Evolutionary conservation across 1,140 invertebrate genomes (phyloP), one percentile per base, ranked within the genome.

Genomic region (Sitobion miscanthi): DNA sequence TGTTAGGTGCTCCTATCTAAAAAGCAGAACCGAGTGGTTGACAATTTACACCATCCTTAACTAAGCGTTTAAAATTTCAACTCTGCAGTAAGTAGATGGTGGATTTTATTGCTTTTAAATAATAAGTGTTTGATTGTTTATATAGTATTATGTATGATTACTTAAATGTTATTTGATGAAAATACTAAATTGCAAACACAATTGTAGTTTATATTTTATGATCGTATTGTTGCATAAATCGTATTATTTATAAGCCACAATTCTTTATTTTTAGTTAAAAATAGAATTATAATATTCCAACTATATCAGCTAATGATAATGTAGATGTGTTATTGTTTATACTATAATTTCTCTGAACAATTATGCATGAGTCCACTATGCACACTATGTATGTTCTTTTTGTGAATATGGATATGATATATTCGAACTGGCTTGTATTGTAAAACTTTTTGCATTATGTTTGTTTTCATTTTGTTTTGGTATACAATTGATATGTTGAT

Each of bases 1-100:
- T 90, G 25, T 90, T 90, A 90, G 88, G 88, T 90, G n/a, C 54
- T 90, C 11, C 38, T 90, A 90, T 90, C 88, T 90, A 62, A 90
- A 62, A 45, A 62, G 88, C 87, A 0, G 88, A 89, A 45, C 23
- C 5, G 57, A 90, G 88, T 25, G 52, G 25, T 57, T 57, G 25
- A 30, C 42, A 89, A 90, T 62, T 62, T 42, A 57, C 88, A 90
- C 35, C 23, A 90, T 45, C 21, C 25, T 90, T 90, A 42, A 62
- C 54, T 90, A 62, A 4, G 88, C 38, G 9, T 54, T 52, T 62
- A 62, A 90, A 90, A 42, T 90, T 90, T 90, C 88, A 30, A 62
- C 88, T 62, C 49, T 90, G 25, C 88, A 90, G 88, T 90, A 90
- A 90, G 88, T 90, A 23, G 86, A 90, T 42, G 2, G 17, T n/a